Evolutionary conservation across 2,888 invertebrate species (phyloP).

Genomic region (Thymelicus sylvestris): DNA sequence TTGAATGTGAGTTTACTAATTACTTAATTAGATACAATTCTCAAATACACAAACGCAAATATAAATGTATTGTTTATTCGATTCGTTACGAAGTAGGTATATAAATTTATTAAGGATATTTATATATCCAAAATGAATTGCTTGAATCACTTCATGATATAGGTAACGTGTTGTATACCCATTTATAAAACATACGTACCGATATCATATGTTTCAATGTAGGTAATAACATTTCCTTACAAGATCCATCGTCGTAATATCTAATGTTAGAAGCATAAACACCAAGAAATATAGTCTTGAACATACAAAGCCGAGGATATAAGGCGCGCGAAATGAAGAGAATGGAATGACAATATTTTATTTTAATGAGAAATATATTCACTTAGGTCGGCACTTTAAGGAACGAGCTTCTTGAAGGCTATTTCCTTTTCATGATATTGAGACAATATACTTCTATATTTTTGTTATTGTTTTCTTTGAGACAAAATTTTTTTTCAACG

Average conservation of each 20-base stretch:
- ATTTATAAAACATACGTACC: not conserved
- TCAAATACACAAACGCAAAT: too few relatives aligned
- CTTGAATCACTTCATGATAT: too few relatives aligned
- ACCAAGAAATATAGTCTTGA: conserved; percentile 26
- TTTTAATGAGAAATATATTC: conserved; percentile 37
- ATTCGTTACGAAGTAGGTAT: too few relatives aligned
- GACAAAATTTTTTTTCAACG: not conserved
- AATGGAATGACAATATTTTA: conserved; percentile 38
- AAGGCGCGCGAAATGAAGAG: conserved; percentile 34
- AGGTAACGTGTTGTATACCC: too few relatives aligned
- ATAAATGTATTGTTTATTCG: too few relatives aligned
- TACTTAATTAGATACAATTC: too few relatives aligned
- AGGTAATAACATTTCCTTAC: conserved; percentile 11
- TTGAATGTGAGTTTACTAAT: too few relatives aligned
- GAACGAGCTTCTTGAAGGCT: conserved; percentile 25
- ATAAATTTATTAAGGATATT: too few relatives aligned
- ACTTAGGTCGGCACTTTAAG: conserved; percentile 33
- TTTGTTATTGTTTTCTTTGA: conserved; percentile 4
- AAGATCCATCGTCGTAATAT: conserved; percentile 16
- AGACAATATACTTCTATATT: conserved; percentile 19
- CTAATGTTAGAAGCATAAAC: conserved; percentile 23
- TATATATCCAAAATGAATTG: too few relatives aligned
- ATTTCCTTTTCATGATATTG: conserved; percentile 31
- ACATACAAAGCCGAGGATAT: conserved; percentile 31
- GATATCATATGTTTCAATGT: not conserved